Evolutionary conservation across 2,113 vertebrate species (phyloP).

Genomic region (Corythornis vintsioides): DNA sequence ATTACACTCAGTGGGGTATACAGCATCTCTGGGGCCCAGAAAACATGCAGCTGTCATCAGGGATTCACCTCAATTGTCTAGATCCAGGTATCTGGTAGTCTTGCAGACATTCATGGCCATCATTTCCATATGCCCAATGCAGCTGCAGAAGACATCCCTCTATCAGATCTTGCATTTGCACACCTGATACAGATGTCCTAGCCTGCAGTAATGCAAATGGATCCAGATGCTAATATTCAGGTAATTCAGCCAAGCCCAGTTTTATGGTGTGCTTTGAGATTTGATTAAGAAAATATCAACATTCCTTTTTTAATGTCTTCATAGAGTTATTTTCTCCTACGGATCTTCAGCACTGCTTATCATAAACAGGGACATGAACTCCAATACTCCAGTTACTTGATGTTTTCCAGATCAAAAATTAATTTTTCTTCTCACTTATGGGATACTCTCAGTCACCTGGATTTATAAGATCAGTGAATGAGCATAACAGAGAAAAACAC

Average conservation of each 20-base stretch:
- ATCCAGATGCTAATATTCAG: neutral
- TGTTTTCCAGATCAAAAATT: neutral
- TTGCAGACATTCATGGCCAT: neutral
- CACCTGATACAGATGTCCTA: neutral
- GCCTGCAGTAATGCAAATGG: fast-evolving
- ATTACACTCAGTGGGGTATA: neutral
- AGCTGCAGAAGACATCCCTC: neutral
- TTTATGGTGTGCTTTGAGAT: neutral
- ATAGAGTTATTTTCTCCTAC: neutral
- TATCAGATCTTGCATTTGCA: neutral
- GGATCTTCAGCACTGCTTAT: neutral
- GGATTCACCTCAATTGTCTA: neutral
- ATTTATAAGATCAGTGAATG: neutral
- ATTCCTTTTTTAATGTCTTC: neutral
- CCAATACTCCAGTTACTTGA: neutral
- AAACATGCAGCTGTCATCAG: neutral
- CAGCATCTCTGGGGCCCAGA: neutral
- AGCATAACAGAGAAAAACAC: neutral
- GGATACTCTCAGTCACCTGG: neutral
- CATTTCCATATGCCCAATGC: neutral
- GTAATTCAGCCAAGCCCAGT: neutral
- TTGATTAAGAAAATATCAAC: neutral
- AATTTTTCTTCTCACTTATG: neutral
- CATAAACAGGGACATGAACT: neutral
- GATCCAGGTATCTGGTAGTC: neutral